Evolutionary conservation across 2,113 vertebrate genomes (phyloP), one percentile per base, ranked within the genome.

Genomic region (Chloropsis hardwickii): DNA sequence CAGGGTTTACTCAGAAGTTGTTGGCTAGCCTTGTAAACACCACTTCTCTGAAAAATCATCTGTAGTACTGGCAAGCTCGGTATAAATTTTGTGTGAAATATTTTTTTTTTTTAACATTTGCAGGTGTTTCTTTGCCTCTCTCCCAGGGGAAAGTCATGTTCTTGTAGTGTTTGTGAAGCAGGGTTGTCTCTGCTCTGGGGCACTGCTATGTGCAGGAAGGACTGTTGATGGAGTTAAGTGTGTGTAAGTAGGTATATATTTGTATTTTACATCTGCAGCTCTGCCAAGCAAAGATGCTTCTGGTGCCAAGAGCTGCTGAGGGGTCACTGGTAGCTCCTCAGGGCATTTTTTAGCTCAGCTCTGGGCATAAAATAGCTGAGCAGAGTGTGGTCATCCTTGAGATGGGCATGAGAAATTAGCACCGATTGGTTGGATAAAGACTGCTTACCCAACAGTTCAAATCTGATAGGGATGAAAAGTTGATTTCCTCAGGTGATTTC

Each of bases 221-320:
- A 12, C 39, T 73, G 7, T 1, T 40, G 51, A 16, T 40, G 29
- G 66, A 65, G 47, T 66, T 16, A 60, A 81, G 33, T 16, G 25
- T 53, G 29, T 70, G 25, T 67, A 18, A 25, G 10, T 87, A 2
- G 29, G 18, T 18, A 6, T 47, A 1, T 60, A 53, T 56, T 57
- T 91, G 3, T 17, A 4, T 58, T 64, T 81, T 2, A 4, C 0
- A 0, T 60, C 42, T 67, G 57, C 29, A 60, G 0, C 27, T 87
- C 56, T 82, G 65, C 57, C 6, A 10, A 71, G 22, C 14, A 27
- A 14, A 84, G 35, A 85, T 31, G 21, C 18, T 13, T 54, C 51
- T 71, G 3, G 0, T 72, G 48, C 47, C 29, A 66, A 37, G 35
- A 57, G 37, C 51, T 60, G 35, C 56, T 35, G 39, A 25, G 47